phyloP scores from a whole-genome alignment of 2,888 invertebrate species.

The Melanophora roralis region DNA sequence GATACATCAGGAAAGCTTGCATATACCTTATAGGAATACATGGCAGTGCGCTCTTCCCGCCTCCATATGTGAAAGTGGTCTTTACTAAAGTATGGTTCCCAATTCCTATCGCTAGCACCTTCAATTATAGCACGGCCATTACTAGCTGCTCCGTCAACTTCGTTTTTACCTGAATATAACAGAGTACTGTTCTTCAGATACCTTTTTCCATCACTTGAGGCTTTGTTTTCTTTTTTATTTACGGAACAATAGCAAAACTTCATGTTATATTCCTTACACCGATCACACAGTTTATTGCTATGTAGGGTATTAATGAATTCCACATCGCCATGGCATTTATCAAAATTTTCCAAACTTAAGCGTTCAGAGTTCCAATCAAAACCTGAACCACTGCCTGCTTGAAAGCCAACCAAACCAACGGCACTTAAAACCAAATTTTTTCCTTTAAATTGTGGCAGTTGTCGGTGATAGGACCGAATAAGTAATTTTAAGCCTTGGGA shows the following conservation, averaged over 20 bases:
- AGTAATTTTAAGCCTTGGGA: constrained; percentile 80
- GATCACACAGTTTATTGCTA: constrained; percentile 78
- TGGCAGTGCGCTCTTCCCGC: constrained; percentile 82
- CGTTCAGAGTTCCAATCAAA: constrained; percentile 82
- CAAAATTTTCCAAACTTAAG: constrained; percentile 80
- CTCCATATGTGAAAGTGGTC: constrained; percentile 90
- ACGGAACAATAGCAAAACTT: constrained; percentile 71
- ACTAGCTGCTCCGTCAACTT: constrained; percentile 17
- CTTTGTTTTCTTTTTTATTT: constrained; percentile 66
- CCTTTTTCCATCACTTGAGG: constrained; percentile 62
- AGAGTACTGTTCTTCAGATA: constrained; percentile 77
- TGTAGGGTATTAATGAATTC: constrained; percentile 79
- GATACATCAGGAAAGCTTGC: constrained; percentile 87
- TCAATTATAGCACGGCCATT: constrained; percentile 65
- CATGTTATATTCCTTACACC: constrained; percentile 70
- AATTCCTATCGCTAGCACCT: constrained; percentile 67
- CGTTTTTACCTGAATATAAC: constrained; percentile 35
- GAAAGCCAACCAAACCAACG: constrained; percentile 78
- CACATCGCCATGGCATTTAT: constrained; percentile 80
- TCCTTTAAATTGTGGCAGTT: constrained; percentile 78
- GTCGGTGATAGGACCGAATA: constrained; percentile 74
- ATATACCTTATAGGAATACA: constrained; percentile 92
- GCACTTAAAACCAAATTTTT: constrained; percentile 78
- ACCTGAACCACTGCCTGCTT: constrained; percentile 76
- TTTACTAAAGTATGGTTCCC: constrained; percentile 87